Evolutionary conservation across 2,797 vertebrate genomes (phyloP).

Genomic region (Neomorphus geoffroyi): DNA sequence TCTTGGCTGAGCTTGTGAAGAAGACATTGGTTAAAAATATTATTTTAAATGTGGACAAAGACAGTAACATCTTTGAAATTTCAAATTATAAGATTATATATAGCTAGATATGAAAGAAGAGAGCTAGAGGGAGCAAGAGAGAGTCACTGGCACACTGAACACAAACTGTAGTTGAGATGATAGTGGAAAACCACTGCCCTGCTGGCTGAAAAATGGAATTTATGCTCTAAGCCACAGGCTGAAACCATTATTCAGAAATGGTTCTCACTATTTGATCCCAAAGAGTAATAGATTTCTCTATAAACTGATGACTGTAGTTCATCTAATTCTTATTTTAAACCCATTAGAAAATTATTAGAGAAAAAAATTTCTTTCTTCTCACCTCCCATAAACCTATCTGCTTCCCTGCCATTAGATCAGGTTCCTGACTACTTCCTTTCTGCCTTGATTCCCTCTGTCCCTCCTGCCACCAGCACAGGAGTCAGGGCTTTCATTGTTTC

Average conservation of each 20-base stretch:
- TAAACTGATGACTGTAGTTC: slow-evolving; percentile 49
- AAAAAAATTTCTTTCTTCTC: slow-evolving; percentile 31
- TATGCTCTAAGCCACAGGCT: slow-evolving; percentile 40
- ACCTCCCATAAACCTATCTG: not conserved
- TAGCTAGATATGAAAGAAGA: not conserved
- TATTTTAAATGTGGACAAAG: slow-evolving; percentile 14
- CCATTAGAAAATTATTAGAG: slow-evolving; percentile 18
- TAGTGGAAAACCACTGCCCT: slow-evolving; percentile 39
- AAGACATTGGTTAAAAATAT: slow-evolving; percentile 7
- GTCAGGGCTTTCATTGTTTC: slow-evolving; percentile 10
- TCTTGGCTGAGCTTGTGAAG: slow-evolving; percentile 34
- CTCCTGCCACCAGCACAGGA: not conserved
- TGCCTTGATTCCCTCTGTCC: slow-evolving; percentile 9
- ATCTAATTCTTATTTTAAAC: slow-evolving; percentile 53
- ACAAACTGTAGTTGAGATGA: slow-evolving; percentile 18
- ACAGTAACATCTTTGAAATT: slow-evolving; percentile 22
- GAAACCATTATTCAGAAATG: slow-evolving; percentile 48
- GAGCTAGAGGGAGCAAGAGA: not conserved
- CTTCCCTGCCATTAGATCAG: not conserved
- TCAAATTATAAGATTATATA: not conserved
- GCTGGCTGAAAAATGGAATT: slow-evolving; percentile 51
- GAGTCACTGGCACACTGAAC: not conserved
- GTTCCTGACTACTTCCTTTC: slow-evolving; percentile 35
- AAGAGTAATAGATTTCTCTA: slow-evolving; percentile 57
- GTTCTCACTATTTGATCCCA: slow-evolving; percentile 45